phyloP scores from a whole-genome alignment of 1,140 invertebrate species.

The Bombus soroeensis region DNA sequence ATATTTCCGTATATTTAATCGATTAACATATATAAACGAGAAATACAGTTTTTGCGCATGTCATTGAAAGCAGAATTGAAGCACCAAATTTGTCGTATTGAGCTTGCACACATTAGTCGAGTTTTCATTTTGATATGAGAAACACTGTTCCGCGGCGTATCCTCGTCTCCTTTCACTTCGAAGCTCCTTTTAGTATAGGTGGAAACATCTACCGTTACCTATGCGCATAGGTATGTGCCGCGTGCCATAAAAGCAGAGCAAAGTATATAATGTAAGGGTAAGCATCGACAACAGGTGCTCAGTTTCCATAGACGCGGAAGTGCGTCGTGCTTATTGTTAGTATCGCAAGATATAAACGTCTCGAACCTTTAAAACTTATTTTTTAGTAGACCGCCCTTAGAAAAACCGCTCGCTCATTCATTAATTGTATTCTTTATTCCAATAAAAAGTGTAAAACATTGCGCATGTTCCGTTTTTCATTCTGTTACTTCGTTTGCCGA shows the following conservation, averaged over 20 bases:
- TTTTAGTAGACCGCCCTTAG: neutral
- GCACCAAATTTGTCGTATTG: neutral
- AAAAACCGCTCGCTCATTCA: neutral
- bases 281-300: conserved; percentile 62
- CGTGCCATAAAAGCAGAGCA: conserved; percentile 61
- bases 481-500: no score
- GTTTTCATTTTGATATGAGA: conserved; percentile 52
- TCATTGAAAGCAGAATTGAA: neutral
- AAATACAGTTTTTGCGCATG: neutral
- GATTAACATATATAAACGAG: neutral
- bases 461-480: no score
- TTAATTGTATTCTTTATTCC: neutral
- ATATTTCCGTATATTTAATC: neutral
- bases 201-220: conserved; percentile 68
- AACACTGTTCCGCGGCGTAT: conserved; percentile 56
- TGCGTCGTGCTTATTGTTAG: conserved; percentile 35
- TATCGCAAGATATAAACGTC: conserved; percentile 34
- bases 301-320: conserved; percentile 63
- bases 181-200: conserved; percentile 65
- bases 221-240: conserved; percentile 57
- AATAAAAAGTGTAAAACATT: no score
- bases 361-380: neutral
- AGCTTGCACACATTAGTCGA: neutral
- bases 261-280: conserved; percentile 57
- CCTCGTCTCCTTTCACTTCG: conserved; percentile 63